Evolutionary conservation across 2,888 invertebrate species (phyloP).

Genomic region (Lepeophtheirus nordmannii): DNA sequence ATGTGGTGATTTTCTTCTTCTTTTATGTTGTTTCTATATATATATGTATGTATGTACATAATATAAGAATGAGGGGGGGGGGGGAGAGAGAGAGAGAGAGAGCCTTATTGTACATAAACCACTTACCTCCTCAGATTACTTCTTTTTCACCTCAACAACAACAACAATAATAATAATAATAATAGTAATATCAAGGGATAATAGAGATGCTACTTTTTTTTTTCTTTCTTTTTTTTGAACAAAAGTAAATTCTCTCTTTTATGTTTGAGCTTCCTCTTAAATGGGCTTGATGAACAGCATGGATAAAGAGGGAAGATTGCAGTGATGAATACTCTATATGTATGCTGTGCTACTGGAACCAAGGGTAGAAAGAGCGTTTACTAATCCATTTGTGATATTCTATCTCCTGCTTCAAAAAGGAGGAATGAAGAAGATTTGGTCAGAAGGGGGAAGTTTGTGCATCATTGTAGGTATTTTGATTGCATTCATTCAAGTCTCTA

Average conservation of each 20-base stretch:
- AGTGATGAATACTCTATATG: background rate
- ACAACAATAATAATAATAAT: no score
- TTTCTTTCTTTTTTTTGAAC: background rate
- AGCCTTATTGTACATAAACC: background rate
- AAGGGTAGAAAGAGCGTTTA: background rate
- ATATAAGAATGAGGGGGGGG: no score
- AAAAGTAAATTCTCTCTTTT: conserved; percentile 2
- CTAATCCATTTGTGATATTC: conserved; percentile 4
- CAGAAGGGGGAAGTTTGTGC: no score
- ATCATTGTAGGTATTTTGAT: no score
- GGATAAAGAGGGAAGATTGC: background rate
- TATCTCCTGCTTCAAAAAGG: no score
- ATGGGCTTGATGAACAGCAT: background rate
- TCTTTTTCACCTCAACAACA: background rate
- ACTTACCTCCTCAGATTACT: conserved; percentile 5
- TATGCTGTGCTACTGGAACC: background rate
- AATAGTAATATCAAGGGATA: background rate
- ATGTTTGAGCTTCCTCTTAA: conserved; percentile 1
- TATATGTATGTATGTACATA: no score
- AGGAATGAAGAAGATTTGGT: no score
- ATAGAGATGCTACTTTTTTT: background rate
- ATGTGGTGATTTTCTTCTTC: no score
- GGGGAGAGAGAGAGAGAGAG: no score
- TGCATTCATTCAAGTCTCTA: no score
- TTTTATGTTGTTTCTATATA: no score